Evolutionary conservation across 2,113 vertebrate genomes (phyloP), one percentile per base, ranked within the genome.

Genomic region (Spizaetus ornatus): DNA sequence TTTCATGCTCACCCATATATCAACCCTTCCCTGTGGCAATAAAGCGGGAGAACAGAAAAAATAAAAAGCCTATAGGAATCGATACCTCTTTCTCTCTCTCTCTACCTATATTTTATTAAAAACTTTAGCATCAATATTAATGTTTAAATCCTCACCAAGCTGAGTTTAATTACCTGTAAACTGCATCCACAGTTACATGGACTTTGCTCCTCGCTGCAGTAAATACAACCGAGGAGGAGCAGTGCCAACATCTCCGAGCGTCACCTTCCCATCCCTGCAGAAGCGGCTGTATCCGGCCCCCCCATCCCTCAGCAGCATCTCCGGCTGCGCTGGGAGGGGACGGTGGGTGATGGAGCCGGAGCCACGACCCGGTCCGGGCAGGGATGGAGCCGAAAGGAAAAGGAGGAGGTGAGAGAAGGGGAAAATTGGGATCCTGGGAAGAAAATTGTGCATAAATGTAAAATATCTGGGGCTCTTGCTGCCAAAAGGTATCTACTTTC

Each of bases 161-260:
- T 58, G 90, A 92, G 81, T 95, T 97, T 96, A 97, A 96, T 97
- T 87, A 97, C 95, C 93, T 86, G 94, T 97, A 97, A 96, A 93
- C 90, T 58, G 73, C 85, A 82, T 80, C 76, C 65, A 77, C 29
- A 84, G 88, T 78, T 36, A 87, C 0, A 15, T 38, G 78, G 53
- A 42, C 96, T 50, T 74, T 65, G 69, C 86, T 85, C 70, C 66
- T 50, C 0, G 1, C 38, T 0, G 31, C 74, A 45, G 90, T 86
- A 73, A 87, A 90, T 70, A 90, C 65, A 80, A 23, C 27, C 3
- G 3, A 88, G 31, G 43, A 82, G 70, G 7, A 66, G 52, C 19
- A 45, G 43, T 6, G 78, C 82, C 83, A 65, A 11, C 56, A 56
- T 5, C 82, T 32, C 74, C 0, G 0, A 89, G 81, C 29, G 10